Percentiles rank a stretch among this genome's conserved stretches.
phyloP scores from a whole-genome alignment of 53 echinoderm and acorn worm species.

The Luidia sarsii region DNA sequence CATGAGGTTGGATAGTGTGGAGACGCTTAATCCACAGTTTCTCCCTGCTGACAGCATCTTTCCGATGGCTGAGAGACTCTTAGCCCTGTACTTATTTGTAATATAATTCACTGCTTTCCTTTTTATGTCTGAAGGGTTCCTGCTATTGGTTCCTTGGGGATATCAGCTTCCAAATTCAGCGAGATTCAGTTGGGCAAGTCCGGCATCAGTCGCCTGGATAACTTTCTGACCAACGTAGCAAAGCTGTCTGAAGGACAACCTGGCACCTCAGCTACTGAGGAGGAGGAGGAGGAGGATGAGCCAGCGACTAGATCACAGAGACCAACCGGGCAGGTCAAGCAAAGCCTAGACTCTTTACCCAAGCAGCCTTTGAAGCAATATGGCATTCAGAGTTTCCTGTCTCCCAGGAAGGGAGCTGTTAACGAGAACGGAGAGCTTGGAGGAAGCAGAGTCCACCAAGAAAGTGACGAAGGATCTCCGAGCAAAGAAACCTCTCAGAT shows the following conservation, averaged over 20 bases:
- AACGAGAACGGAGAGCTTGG: neutral
- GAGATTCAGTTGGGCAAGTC: slow-evolving; percentile 53
- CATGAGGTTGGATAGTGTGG: no score
- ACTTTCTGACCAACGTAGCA: slow-evolving; percentile 61
- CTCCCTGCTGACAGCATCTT: no score
- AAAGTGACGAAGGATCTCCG: no score
- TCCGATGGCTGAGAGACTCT: no score
- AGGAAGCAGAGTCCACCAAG: no score
- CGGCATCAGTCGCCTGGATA: slow-evolving; percentile 69
- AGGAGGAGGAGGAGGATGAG: neutral
- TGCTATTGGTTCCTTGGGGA: slow-evolving; percentile 65
- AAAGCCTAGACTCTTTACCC: neutral
- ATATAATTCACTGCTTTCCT: neutral
- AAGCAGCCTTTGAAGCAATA: slow-evolving; percentile 5
- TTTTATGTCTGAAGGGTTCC: slow-evolving; percentile 68
- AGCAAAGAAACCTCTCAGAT: no score
- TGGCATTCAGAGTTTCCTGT: slow-evolving; percentile 60
- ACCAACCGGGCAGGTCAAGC: neutral
- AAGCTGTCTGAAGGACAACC: slow-evolving; percentile 28
- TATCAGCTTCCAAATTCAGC: slow-evolving; percentile 85
- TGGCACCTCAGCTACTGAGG: slow-evolving; percentile 14
- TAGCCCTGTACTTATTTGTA: no score
- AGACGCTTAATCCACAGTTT: no score
- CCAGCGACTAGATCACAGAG: neutral
- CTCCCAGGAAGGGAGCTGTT: slow-evolving; percentile 23